A percentile compares a stretch with the other conserved stretches of the same genome.
phyloP scores from a whole-genome alignment of 2,797 vertebrate species.

The Craterocephalus amniculus region DNA sequence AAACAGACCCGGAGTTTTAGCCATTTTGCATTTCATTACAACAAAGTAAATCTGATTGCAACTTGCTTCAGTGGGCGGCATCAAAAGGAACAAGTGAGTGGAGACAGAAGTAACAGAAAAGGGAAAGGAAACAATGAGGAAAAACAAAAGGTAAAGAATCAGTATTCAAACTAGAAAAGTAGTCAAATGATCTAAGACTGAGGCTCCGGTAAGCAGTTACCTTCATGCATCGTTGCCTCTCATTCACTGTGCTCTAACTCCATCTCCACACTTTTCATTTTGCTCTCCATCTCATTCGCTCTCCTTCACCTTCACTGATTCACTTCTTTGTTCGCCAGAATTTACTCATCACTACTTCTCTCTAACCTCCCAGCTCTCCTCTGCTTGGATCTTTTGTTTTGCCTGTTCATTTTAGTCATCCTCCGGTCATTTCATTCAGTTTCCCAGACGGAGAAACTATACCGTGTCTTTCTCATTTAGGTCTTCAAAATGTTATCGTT shows the following conservation, averaged over 20 bases:
- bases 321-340: constrained; percentile 43
- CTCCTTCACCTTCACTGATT: constrained; percentile 58
- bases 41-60: constrained; percentile 25
- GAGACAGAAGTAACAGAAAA: constrained; percentile 14
- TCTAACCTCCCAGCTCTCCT: constrained; percentile 28
- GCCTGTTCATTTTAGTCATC: neutral
- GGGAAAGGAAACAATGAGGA: neutral
- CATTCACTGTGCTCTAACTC: constrained; percentile 8
- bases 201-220: constrained; percentile 36
- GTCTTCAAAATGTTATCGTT: neutral
- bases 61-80: constrained; percentile 31
- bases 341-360: constrained; percentile 44
- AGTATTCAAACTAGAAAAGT: constrained; percentile 17
- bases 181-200: constrained; percentile 34
- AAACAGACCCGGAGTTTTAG: neutral
- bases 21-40: constrained; percentile 21
- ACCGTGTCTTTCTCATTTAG: neutral
- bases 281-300: constrained; percentile 52
- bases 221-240: constrained; percentile 54
- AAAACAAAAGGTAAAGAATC: constrained; percentile 14
- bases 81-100: constrained; percentile 16
- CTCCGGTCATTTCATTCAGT: constrained; percentile 14
- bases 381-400: constrained; percentile 21
- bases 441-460: constrained; percentile 11
- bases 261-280: constrained; percentile 51